Conservation (phyloP, 1,140 invertebrate genomes). For the Vanessa atalanta region DNA sequence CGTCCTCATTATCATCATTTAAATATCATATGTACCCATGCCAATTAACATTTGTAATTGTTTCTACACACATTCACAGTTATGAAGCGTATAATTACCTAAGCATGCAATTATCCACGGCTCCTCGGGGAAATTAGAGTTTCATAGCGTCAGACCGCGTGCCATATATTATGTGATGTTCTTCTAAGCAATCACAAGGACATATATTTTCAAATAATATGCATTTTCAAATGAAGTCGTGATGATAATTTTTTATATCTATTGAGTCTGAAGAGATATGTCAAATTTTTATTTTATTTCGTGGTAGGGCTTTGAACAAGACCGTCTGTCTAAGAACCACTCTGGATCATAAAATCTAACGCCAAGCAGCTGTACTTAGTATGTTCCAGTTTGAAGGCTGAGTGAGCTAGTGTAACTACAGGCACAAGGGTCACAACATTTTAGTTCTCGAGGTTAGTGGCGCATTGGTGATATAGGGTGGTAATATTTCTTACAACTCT, state of each 20-base stretch:
- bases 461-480: too few relatives aligned
- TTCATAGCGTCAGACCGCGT: slow-evolving; percentile 7
- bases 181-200: not conserved
- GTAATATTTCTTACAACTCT: too few relatives aligned
- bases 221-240: not conserved
- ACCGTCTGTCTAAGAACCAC: too few relatives aligned
- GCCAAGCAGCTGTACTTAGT: not conserved
- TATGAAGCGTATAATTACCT: slow-evolving; percentile 16
- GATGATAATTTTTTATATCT: too few relatives aligned
- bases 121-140: slow-evolving; percentile 14
- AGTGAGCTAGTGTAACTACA: too few relatives aligned
- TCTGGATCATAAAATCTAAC: too few relatives aligned
- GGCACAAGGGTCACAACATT: too few relatives aligned
- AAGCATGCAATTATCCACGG: slow-evolving; percentile 16
- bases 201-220: not conserved
- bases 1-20: not conserved
- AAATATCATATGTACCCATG: not conserved
- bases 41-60: slow-evolving; percentile 6
- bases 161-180: slow-evolving; percentile 10
- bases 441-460: too few relatives aligned
- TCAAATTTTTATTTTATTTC: too few relatives aligned
- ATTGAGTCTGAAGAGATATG: too few relatives aligned
- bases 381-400: too few relatives aligned
- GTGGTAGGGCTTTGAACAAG: too few relatives aligned
- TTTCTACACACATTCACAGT: not conserved